Conservation (phyloP, 2,888 invertebrate species). For the Labia minor region DNA sequence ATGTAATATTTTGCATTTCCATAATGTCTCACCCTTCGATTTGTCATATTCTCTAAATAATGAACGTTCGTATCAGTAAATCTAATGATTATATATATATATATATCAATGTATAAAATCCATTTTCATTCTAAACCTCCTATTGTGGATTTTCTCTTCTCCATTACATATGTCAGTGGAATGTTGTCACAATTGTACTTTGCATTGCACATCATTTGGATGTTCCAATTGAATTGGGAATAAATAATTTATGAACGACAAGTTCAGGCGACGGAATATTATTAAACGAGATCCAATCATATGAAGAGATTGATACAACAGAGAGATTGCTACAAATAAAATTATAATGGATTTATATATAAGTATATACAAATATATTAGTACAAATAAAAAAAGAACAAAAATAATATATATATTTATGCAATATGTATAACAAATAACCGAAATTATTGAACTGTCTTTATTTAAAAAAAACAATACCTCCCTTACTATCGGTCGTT, state of each 20-base stretch:
- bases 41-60: not conserved
- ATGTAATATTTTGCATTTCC: not conserved
- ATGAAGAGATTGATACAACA: not conserved
- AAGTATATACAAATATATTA: not conserved
- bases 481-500: too few relatives aligned
- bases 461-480: too few relatives aligned
- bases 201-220: not conserved
- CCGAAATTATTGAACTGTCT: too few relatives aligned
- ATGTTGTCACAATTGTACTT: slow-evolving; percentile 4
- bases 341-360: not conserved
- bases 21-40: not conserved
- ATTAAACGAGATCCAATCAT: not conserved
- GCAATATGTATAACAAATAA: not conserved
- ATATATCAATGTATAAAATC: slow-evolving; percentile 16
- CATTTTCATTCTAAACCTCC: not conserved
- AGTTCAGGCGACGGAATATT: not conserved
- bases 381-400: not conserved
- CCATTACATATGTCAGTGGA: not conserved
- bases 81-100: not conserved
- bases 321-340: too few relatives aligned
- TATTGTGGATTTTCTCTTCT: not conserved
- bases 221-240: not conserved
- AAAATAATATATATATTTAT: not conserved
- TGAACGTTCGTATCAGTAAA: not conserved
- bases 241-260: slow-evolving; percentile 3